Evolutionary conservation across 2,113 vertebrate genomes (phyloP).

Genomic region (Eonycteris spelaea): DNA sequence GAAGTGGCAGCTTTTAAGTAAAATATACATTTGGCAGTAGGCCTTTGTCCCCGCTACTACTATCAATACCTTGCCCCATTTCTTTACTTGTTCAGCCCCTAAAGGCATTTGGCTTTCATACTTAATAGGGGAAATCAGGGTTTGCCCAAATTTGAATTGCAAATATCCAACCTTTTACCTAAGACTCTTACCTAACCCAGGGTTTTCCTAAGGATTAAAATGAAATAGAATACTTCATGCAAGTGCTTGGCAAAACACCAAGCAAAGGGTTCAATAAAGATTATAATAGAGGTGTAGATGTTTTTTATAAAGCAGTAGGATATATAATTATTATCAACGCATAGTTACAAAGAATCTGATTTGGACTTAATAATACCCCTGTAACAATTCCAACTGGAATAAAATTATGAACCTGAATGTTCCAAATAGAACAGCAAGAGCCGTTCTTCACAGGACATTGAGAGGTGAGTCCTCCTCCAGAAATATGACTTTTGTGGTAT

Average conservation of each 20-base stretch:
- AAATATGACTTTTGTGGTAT: neutral
- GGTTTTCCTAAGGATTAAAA: conserved; percentile 2
- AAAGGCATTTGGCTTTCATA: neutral
- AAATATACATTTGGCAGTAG: neutral
- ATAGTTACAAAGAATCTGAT: neutral
- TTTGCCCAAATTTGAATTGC: neutral
- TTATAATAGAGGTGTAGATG: neutral
- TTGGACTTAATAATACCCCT: neutral
- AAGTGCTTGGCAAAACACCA: neutral
- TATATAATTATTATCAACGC: neutral
- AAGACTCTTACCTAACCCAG: neutral
- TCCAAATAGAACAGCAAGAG: neutral
- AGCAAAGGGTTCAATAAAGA: neutral
- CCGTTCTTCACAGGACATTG: neutral
- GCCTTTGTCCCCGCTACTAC: neutral
- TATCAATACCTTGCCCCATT: neutral
- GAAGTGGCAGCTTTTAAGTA: neutral
- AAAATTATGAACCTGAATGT: neutral
- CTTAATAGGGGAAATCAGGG: neutral
- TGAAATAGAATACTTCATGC: neutral
- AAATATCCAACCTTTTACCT: neutral
- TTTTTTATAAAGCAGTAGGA: neutral
- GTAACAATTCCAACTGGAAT: neutral
- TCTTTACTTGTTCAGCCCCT: neutral
- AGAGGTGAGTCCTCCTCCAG: neutral